phyloP scores from a whole-genome alignment of 1,140 invertebrate species.

The Halyomorpha halys region DNA sequence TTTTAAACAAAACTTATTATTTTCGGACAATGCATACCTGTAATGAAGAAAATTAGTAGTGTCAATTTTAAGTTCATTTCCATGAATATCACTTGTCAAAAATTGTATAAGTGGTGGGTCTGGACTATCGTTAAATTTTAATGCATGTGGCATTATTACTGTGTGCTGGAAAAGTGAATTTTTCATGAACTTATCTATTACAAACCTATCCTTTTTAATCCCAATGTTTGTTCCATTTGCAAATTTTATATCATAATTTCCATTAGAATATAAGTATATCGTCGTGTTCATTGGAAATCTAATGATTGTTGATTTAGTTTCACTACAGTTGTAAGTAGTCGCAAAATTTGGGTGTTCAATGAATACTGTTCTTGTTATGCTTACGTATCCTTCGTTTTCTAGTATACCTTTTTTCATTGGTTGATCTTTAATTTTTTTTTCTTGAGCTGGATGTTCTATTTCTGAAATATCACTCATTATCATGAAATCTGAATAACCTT shows the following conservation, averaged over 20 bases:
- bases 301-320: background rate
- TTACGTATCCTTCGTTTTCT: background rate
- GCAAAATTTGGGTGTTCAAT: constrained; percentile 8
- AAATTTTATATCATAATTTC: background rate
- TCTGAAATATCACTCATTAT: too few relatives aligned
- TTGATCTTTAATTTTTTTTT: background rate
- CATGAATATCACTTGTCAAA: constrained; percentile 5
- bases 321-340: background rate
- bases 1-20: constrained; percentile 1
- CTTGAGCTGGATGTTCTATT: too few relatives aligned
- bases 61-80: constrained; percentile 12
- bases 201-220: background rate
- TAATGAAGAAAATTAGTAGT: constrained; percentile 4
- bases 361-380: background rate
- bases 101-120: constrained; percentile 5
- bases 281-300: background rate
- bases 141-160: background rate
- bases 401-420: background rate
- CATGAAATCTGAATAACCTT: too few relatives aligned
- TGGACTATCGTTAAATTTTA: background rate
- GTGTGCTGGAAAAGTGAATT: background rate
- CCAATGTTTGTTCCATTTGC: background rate
- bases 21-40: background rate
- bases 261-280: background rate
- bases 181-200: background rate